These are phyloP conservation scores for Antidorcas marsupialis DNA, from an alignment of 2,113 vertebrate species.

Conservation along the genomic window DNA sequence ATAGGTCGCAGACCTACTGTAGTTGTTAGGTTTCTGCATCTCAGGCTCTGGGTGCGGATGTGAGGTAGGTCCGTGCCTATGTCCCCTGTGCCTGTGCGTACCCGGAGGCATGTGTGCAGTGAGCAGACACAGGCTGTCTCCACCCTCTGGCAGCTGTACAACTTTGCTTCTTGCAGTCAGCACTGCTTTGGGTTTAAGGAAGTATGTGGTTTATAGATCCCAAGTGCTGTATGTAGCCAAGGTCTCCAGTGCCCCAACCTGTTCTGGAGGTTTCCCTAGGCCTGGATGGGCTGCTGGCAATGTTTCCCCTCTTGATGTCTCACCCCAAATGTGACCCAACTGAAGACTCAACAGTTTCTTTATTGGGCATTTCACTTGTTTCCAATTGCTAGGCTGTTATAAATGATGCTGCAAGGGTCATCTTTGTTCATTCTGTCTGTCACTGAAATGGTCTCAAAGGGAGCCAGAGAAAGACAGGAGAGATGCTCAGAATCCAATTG, in stretches of 20 bases:
- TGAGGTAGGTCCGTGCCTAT: neutral
- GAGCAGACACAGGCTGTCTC: neutral
- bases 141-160: neutral
- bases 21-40: neutral
- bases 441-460: neutral
- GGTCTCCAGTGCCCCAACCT: neutral
- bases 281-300: neutral
- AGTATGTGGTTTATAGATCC: too few species aligned
- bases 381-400: neutral
- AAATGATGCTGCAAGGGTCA: neutral
- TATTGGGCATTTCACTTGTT: neutral
- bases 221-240: neutral
- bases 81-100: neutral
- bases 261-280: neutral
- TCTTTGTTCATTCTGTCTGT: neutral
- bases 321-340: neutral
- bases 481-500: conserved; percentile 30
- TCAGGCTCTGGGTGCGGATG: neutral
- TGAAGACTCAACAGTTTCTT: neutral
- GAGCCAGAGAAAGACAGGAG: neutral
- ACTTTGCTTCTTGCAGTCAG: neutral
- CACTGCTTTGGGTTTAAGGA: neutral
- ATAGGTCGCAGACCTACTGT: neutral
- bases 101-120: neutral
- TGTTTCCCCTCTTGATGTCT: neutral